Base-by-base conservation (phyloP, 2,113 vertebrate genomes). In the Dipodomys stephensi region DNA sequence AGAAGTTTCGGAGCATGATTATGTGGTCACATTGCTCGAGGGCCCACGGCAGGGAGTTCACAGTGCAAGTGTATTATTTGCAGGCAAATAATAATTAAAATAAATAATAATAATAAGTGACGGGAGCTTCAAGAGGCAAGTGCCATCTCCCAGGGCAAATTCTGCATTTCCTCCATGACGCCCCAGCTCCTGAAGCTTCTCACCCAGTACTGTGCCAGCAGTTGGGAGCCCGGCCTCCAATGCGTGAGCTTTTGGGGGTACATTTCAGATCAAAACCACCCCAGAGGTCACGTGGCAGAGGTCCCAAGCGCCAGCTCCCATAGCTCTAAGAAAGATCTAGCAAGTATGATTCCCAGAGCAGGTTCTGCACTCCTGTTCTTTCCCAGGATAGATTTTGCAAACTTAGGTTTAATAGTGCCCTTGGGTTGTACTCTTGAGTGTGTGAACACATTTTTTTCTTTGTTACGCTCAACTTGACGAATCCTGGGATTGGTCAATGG, bases 321-420 rank as follows among this genome's bases (percentile, higher is more conserved):
- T 89, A 84, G n/a, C 65, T 76, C 35, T 84, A n/a, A 69, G 62
- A n/a, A 92, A 64, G 1, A 95, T 4, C 64, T 88, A 23, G 9
- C 15, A 77, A 91, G 72, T 49, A 83, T 20, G 19, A 82, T 3
- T 88, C 46, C 16, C 80, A 93, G 65, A 87, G 73, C 4, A 81
- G 44, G 68, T 13, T 91, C 76, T 85, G 60, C n/a, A 60, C 57
- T 28, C 8, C 53, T 86, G 25, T n/a, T 92, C 23, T 86, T 92
- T 72, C 13, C 71, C 74, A 73, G 72, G 60, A 81, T 16, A 81
- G 20, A 57, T 71, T 77, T 65, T 90, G 64, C 81, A 89, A 86
- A 62, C 15, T 95, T 23, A 65, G 69, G n/a, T 87, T 93, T 88
- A 80, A 87, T 39, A 67, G n/a, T 68, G 27, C 76, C 32, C 39